These are phyloP conservation scores for Falco berigora DNA, from an alignment of 2,797 vertebrate genomes.

Conservation along the genomic window DNA sequence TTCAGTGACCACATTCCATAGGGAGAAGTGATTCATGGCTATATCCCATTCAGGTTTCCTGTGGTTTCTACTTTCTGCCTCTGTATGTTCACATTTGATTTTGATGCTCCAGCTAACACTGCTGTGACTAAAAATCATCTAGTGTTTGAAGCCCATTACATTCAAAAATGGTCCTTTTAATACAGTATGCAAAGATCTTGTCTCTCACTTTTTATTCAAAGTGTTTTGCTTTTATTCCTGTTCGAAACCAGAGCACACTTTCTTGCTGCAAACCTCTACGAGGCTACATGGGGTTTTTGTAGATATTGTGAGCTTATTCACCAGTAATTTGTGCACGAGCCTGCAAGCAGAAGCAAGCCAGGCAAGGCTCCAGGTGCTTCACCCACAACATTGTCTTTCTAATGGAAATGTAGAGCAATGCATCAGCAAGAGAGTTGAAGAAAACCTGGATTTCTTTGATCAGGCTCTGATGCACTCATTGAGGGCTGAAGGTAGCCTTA, in stretches of 20 bases:
- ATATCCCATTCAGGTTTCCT: not conserved
- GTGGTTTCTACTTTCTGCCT: not conserved
- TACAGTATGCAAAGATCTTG: not conserved
- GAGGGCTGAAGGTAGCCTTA: not conserved
- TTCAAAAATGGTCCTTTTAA: not conserved
- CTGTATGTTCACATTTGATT: not conserved
- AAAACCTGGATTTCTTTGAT: not conserved
- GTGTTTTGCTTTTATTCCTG: not conserved
- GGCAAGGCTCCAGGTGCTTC: not conserved
- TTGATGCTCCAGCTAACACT: not conserved
- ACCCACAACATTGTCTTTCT: not conserved
- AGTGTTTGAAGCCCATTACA: not conserved
- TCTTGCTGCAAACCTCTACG: not conserved
- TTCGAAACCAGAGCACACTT: not conserved
- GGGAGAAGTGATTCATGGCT: not conserved
- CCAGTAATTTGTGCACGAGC: not conserved
- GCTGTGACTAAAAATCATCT: not conserved
- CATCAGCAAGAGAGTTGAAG: not conserved
- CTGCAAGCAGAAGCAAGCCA: not conserved
- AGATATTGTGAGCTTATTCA: not conserved
- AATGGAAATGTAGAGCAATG: not conserved
- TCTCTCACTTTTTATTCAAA: not conserved
- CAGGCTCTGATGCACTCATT: not conserved
- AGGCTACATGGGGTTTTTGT: not conserved
- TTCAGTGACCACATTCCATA: not conserved